A percentile compares a stretch with the other conserved stretches of the same genome.
Evolutionary conservation across 2,888 invertebrate genomes (phyloP).

Genomic region (Julus scandinavius): DNA sequence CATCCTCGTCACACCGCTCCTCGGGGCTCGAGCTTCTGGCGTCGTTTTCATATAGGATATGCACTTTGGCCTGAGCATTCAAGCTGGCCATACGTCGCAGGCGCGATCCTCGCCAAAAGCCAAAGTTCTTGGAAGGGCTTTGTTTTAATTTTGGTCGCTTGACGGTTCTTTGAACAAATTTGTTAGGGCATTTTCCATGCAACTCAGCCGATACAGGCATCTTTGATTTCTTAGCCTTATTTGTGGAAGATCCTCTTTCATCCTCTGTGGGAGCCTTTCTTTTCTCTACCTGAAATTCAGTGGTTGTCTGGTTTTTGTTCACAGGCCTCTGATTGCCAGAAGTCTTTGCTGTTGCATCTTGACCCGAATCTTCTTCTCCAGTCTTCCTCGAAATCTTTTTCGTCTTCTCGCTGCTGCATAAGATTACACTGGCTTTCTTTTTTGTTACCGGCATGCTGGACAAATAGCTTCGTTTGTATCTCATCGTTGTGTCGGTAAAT

Average conservation of each 20-base stretch:
- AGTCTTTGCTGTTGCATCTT: neutral
- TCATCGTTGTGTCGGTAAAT: constrained; percentile 7
- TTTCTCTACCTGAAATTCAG: neutral
- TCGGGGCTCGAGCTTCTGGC: constrained; percentile 52
- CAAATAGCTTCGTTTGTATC: constrained; percentile 31
- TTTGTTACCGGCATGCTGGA: constrained; percentile 19
- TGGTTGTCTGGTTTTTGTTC: neutral
- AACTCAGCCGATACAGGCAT: neutral
- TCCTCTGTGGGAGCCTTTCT: neutral
- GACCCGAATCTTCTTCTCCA: neutral
- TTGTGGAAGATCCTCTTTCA: neutral
- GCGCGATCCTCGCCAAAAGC: constrained; percentile 56
- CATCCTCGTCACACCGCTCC: constrained; percentile 42
- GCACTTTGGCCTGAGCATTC: constrained; percentile 89
- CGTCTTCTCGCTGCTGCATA: neutral
- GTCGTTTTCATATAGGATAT: constrained; percentile 90
- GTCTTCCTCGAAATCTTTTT: neutral
- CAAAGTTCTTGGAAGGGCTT: constrained; percentile 47
- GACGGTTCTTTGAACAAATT: neutral
- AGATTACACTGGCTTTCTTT: neutral
- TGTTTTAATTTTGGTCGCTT: neutral
- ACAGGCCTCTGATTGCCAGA: neutral
- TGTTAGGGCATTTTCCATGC: neutral
- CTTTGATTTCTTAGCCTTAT: neutral
- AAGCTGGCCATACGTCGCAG: constrained; percentile 80